Conservation (phyloP, 2,113 vertebrate species). For the Raja brachyura region DNA sequence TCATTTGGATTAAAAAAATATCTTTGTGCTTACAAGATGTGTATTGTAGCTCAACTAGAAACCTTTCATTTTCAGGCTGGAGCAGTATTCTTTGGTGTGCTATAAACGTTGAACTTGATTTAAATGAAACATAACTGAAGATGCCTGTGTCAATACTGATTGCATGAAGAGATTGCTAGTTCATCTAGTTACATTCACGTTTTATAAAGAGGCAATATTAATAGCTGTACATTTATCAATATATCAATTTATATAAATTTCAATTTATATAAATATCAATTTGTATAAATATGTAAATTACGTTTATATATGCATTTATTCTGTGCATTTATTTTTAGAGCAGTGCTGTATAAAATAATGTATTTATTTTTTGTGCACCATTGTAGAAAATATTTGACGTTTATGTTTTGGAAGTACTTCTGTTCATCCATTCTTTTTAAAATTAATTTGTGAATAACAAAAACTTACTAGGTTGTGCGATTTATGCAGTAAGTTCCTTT, state of each 20-base stretch:
- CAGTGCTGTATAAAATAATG: background rate
- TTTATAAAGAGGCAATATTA: background rate
- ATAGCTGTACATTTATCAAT: background rate
- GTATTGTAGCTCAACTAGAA: background rate
- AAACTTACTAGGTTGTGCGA: background rate
- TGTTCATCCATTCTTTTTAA: background rate
- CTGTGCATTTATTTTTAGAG: background rate
- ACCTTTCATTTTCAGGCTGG: background rate
- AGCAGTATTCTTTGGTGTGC: background rate
- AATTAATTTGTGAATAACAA: background rate
- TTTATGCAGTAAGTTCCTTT: constrained; percentile 15
- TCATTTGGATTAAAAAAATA: background rate
- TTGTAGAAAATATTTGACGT: background rate
- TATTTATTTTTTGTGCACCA: background rate
- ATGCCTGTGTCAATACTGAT: background rate
- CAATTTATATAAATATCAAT: background rate
- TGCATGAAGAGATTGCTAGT: background rate
- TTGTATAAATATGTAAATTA: background rate
- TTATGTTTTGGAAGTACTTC: background rate
- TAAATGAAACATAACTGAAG: background rate
- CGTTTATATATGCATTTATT: background rate
- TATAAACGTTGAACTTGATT: background rate
- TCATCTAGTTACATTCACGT: too few relatives aligned
- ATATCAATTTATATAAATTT: background rate
- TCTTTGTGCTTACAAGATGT: background rate